Evolutionary conservation across 2,797 vertebrate species (phyloP).

Genomic region (Balearica regulorum): DNA sequence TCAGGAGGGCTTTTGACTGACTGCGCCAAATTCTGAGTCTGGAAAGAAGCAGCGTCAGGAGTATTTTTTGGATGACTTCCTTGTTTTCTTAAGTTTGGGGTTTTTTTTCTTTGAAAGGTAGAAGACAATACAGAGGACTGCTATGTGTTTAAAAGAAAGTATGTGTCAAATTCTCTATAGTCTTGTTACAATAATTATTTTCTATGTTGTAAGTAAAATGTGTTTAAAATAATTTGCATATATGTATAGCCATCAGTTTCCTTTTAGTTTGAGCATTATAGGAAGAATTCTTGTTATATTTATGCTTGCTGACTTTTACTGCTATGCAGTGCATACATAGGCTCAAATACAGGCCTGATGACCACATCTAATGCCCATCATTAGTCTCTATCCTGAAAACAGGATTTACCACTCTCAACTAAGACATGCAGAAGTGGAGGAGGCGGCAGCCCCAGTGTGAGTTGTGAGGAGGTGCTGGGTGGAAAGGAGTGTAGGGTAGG

Average conservation of each 20-base stretch:
- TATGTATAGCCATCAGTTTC: neutral
- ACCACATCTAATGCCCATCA: neutral
- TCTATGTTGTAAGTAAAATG: neutral
- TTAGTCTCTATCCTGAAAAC: neutral
- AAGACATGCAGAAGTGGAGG: neutral
- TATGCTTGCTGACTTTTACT: neutral
- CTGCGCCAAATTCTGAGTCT: neutral
- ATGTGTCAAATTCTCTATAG: neutral
- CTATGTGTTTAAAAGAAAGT: neutral
- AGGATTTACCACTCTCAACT: neutral
- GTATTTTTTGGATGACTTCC: neutral
- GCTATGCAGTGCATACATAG: neutral
- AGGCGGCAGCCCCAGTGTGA: neutral
- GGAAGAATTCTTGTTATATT: neutral
- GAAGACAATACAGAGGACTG: neutral
- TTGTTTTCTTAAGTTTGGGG: neutral
- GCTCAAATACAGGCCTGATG: neutral
- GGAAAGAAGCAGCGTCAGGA: neutral
- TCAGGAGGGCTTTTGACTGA: neutral
- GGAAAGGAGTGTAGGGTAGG: rapidly evolving
- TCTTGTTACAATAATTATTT: neutral
- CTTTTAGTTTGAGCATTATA: neutral
- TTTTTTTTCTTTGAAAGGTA: neutral
- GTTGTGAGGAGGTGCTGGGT: neutral
- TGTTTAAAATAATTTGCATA: neutral